Conservation (phyloP, 2,113 vertebrate species). For the Micromys minutus region DNA sequence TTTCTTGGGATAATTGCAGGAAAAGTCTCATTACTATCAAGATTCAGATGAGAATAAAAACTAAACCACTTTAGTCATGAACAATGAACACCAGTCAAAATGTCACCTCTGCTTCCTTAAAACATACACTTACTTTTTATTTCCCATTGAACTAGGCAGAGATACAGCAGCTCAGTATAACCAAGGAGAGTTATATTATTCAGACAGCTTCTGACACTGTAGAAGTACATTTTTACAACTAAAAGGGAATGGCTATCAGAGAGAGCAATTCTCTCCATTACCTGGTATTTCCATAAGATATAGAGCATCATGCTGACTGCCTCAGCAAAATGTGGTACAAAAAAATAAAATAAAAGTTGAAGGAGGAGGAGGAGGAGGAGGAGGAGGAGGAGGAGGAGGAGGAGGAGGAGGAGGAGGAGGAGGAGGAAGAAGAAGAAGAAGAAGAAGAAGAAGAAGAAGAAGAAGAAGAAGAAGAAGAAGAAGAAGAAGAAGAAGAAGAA, state of each 20-base stretch:
- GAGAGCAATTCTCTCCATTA: not conserved
- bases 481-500: no score
- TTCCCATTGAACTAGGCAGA: conserved; percentile 37
- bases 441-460: no score
- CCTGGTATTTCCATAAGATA: not conserved
- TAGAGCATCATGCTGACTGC: not conserved
- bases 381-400: no score
- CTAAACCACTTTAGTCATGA: conserved; percentile 54
- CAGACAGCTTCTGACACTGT: conserved; percentile 28
- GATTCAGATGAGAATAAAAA: conserved; percentile 42
- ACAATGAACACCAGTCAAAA: conserved; percentile 47
- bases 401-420: no score
- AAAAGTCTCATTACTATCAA: not conserved
- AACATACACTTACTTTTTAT: conserved; percentile 45
- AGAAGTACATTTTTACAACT: not conserved
- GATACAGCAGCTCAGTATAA: not conserved
- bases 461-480: no score
- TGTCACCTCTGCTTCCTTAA: conserved; percentile 44
- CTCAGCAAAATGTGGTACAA: not conserved
- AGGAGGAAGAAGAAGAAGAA: no score
- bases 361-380: no score
- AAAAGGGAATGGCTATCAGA: not conserved
- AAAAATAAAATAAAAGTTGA: not conserved
- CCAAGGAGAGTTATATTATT: conserved; percentile 40
- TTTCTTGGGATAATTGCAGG: conserved; percentile 21